Evolutionary conservation across 2,113 vertebrate species (phyloP), one percentile per base, ranked within the genome.

Genomic region (Mellivora capensis): DNA sequence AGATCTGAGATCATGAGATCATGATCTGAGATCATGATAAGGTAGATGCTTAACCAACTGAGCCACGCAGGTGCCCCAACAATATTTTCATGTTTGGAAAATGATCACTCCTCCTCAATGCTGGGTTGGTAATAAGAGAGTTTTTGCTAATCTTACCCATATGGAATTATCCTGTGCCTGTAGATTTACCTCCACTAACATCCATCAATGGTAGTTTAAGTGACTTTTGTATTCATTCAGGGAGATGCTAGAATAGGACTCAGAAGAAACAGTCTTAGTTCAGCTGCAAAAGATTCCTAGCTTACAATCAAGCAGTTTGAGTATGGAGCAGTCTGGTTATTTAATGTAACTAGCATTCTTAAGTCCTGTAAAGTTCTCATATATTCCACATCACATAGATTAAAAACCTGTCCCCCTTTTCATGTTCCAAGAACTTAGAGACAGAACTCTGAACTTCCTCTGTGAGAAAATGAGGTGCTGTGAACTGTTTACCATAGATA

Each of bases 371-470:
- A 88, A 87, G 25, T 76, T 95, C 84, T 92, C 5, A 39, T 74
- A 72, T 82, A 96, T 61, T 89, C 14, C 72, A 77, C 11, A 47
- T 57, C 39, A 71, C 2, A 7, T 59, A 94, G 71, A 69, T 95
- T 71, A 69, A 82, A 96, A 88, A 72, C 64, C 52, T 61, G 64
- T 21, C 74, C 59, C 47, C 6, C 4, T 90, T 57, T 91, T 87
- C 71, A 44, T 62, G 49, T 74, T 96, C 93, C 29, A 77, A 64
- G 13, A 93, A 29, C 47, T 91, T 64, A 57, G 87, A 94, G 39
- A 20, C 44, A 91, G 72, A 96, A 93, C 49, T 11, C 39, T 94
- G 93, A 94, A 89, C 44, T 97, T 95, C 67, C 76, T 77, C 79
- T 76, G n/a, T 85, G 74, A 39, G 84, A 93, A 54, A 95, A 34